Percentiles rank a stretch among this genome's conserved stretches.
Evolutionary conservation across 1,140 invertebrate genomes (phyloP).

Genomic region (Asbolus verrucosus): DNA sequence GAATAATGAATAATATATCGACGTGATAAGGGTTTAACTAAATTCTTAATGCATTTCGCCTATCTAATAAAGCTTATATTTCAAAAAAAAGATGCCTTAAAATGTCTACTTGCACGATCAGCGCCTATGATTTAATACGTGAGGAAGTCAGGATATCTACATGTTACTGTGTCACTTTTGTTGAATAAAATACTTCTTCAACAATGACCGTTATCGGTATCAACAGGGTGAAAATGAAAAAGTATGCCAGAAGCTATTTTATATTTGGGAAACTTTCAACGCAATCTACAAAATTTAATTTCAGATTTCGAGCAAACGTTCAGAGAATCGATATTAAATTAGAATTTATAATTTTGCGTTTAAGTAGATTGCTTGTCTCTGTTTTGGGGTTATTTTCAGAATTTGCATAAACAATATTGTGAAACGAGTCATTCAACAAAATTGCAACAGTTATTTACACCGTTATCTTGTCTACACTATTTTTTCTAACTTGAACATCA

Average conservation of each 20-base stretch:
- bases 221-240: background rate
- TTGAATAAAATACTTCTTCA: background rate
- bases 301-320: slow-evolving; percentile 2
- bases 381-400: slow-evolving; percentile 2
- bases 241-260: slow-evolving; percentile 4
- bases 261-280: slow-evolving; percentile 20
- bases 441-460: slow-evolving; percentile 16
- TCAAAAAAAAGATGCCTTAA: slow-evolving; percentile 28
- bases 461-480: background rate
- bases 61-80: too few species aligned
- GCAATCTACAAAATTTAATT: slow-evolving; percentile 32
- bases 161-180: background rate
- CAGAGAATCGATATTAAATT: slow-evolving; percentile 22
- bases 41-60: too few species aligned
- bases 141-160: background rate
- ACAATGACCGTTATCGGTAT: too few species aligned
- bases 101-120: slow-evolving; percentile 22
- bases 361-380: background rate
- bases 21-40: too few species aligned
- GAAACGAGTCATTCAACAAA: slow-evolving; percentile 17
- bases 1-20: too few species aligned
- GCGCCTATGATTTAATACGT: slow-evolving; percentile 20
- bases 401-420: background rate
- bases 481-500: too few species aligned
- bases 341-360: slow-evolving; percentile 23